Base-by-base conservation (phyloP, 2,888 invertebrate species). In the Eustalomyia histrio region DNA sequence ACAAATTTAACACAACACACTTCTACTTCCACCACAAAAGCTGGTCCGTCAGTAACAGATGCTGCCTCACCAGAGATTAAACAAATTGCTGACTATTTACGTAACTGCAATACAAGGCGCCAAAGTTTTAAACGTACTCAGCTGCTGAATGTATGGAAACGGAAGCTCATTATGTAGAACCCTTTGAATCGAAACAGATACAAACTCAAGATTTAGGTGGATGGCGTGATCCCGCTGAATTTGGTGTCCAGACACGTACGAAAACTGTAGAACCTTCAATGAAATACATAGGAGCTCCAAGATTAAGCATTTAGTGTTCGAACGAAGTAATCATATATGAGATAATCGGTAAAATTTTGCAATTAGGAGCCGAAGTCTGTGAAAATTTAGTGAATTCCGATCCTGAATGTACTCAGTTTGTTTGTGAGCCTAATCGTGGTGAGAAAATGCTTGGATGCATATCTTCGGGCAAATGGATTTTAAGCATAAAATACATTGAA, bases 381-480 rank as follows among this genome's bases (percentile, higher is more conserved):
- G 87, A 89, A 60, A 89, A 90, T 83, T 84, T 89, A 17, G 75
- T 85, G 3, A 89, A 86, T 83, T 95, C 93, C 86, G 94, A 96
- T 87, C 90, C 92, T 0, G 89, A 90, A 0, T 93, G 94, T 64
- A 96, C 96, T 0, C 97, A 97, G 88, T 90, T 97, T 21, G 91
- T 98, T 35, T 95, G 96, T 84, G 92, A 94, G 86, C 94, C 95
- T 0, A 92, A 93, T 9, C 93, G 97, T 76, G 97, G 96, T 87
- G 98, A 98, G 91, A 97, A 97, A 91, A 93, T 96, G 91, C 91
- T 98, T 29, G 94, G 95, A 0, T 94, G 95, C 76, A 94, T 98
- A 79, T 97, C 98, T 0, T 93, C 95, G 0, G 98, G 98, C 17
- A 94, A 95, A 85, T 98, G 97, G 97, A 93, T 98, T 12, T 90